These are phyloP conservation scores for Pandemis cinnamomeana DNA, from an alignment of 2,888 invertebrate genomes.

Conservation along the genomic window DNA sequence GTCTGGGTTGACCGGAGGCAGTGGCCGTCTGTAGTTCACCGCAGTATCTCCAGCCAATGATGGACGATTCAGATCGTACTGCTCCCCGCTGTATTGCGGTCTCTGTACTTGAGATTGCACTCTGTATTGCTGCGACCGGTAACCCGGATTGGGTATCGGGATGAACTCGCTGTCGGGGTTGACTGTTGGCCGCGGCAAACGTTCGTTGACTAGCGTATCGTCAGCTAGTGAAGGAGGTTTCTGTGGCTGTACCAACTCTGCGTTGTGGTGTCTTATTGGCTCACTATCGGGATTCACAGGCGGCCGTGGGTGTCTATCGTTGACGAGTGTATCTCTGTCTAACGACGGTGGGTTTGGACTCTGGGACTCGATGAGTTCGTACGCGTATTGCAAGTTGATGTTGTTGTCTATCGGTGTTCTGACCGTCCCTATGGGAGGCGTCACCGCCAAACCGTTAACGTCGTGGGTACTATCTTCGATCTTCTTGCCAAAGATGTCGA, in stretches of 20 bases:
- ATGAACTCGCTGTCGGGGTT: constrained; percentile 89
- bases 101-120: constrained; percentile 63
- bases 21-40: constrained; percentile 85
- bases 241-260: constrained; percentile 62
- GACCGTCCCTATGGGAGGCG: constrained; percentile 75
- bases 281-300: constrained; percentile 89
- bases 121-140: constrained; percentile 69
- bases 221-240: constrained; percentile 82
- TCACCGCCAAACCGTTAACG: constrained; percentile 77
- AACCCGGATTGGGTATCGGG: constrained; percentile 78
- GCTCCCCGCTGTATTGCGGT: constrained; percentile 71
- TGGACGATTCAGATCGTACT: constrained; percentile 75
- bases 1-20: constrained; percentile 83
- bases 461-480: constrained; percentile 80
- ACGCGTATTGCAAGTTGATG: constrained; percentile 83
- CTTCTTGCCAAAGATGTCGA: constrained; percentile 90
- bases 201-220: constrained; percentile 90
- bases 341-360: constrained; percentile 78
- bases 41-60: constrained; percentile 77
- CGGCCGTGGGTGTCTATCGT: constrained; percentile 88
- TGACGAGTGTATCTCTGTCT: constrained; percentile 88
- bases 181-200: constrained; percentile 86
- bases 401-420: constrained; percentile 80
- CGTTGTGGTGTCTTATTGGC: constrained; percentile 63
- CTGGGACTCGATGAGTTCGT: constrained; percentile 72